phyloP scores from a whole-genome alignment of 1,140 invertebrate species.

The Cyclina sinensis region DNA sequence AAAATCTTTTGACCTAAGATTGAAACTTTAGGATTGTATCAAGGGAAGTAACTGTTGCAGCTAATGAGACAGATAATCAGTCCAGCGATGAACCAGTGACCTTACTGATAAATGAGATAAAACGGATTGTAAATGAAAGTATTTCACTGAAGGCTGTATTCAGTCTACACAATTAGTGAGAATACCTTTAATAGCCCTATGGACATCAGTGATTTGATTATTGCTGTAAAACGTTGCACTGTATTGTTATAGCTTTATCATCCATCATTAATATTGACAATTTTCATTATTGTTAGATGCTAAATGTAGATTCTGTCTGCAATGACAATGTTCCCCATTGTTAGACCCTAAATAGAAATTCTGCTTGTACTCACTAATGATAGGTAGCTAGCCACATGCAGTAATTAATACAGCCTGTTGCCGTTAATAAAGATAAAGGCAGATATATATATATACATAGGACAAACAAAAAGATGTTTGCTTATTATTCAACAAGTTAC shows the following conservation, averaged over 20 bases:
- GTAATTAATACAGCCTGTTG: not conserved
- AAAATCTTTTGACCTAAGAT: too few relatives aligned
- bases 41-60: too few relatives aligned
- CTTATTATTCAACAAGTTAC: not conserved
- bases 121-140: too few relatives aligned
- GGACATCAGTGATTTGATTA: not conserved
- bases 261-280: conserved; percentile 16
- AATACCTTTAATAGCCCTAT: not conserved
- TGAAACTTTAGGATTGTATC: too few relatives aligned
- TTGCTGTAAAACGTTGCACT: not conserved
- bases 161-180: too few relatives aligned
- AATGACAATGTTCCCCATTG: conserved; percentile 2
- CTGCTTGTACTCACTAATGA: not conserved
- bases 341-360: not conserved
- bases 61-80: too few relatives aligned
- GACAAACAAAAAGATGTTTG: not conserved
- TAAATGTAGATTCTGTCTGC: too few relatives aligned
- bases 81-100: too few relatives aligned
- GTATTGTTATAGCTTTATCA: not conserved
- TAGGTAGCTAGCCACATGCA: not conserved
- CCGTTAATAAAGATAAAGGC: not conserved
- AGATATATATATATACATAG: not conserved
- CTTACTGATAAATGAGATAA: too few relatives aligned
- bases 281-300: conserved; percentile 21
- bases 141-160: too few relatives aligned